Base-by-base conservation (phyloP, 2,797 vertebrate species). In the Gastrophryne carolinensis region DNA sequence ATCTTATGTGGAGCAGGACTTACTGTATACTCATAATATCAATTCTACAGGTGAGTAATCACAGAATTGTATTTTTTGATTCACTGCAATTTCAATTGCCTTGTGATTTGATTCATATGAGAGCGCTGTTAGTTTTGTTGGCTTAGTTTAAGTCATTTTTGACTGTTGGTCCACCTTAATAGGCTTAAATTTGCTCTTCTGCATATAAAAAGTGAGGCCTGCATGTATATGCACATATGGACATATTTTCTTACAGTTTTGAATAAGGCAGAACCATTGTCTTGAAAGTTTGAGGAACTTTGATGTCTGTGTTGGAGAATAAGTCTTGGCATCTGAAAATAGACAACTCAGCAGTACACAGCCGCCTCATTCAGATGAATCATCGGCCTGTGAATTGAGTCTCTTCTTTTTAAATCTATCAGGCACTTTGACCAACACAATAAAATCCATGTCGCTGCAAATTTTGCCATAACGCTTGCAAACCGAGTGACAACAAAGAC, bases 401-500 rank as follows among this genome's bases (percentile, higher is more conserved):
- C 37, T 72, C 47, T 76, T 35, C 73, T 23, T 19, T 27, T 79
- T 68, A 54, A 37, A 54, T 8, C 71, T 79, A 79, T 77, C 84
- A 80, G 79, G 65, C 58, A 1, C 23, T 19, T 72, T 79, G 83
- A 75, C 79, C 77, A 1, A 73, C 50, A 52, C 41, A 32, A 50
- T 35, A 35, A 79, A 53, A 79, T 21, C 13, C 50, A 60, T 75
- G 81, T 78, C 83, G 64, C 75, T 1, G 0, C 63, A 3, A 73
- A 63, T 56, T 84, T 71, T 73, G n/a, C 15, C 80, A 71, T 70
- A 70, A 73, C 79, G 66, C 69, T 80, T 79, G 63, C 72, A 65
- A 75, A 80, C 68, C 66, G 35, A 68, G 79, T 78, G 80, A 80
- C 63, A 76, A 83, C 73, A 76, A 76, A 53, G 66, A 17, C 50